Percentiles rank a stretch among this genome's conserved stretches.
Evolutionary conservation across 1,140 invertebrate genomes (phyloP).

Genomic region (Chlorops oryzae): DNA sequence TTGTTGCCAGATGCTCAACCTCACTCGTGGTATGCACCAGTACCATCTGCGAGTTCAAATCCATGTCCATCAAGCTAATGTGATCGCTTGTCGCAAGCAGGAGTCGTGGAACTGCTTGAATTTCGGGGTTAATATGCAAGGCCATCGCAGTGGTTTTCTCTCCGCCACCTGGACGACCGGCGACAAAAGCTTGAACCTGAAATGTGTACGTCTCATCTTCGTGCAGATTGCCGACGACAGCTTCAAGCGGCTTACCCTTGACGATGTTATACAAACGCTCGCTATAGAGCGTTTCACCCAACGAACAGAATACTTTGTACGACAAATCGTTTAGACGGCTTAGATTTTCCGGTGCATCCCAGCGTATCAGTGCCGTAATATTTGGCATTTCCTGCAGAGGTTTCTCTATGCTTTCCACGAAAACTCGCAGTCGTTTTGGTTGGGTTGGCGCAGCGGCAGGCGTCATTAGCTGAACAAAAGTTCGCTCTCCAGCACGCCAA

Average conservation of each 20-base stretch:
- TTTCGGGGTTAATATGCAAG: constrained; percentile 50
- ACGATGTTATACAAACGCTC: constrained; percentile 26
- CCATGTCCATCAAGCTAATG: constrained; percentile 67
- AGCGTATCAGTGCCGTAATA: constrained; percentile 59
- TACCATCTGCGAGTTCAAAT: constrained; percentile 51
- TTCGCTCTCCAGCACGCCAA: constrained; percentile 68
- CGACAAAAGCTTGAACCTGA: constrained; percentile 71
- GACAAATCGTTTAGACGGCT: constrained; percentile 41
- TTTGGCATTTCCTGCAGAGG: constrained; percentile 23
- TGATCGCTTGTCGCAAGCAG: constrained; percentile 66
- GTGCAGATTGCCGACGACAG: constrained; percentile 20
- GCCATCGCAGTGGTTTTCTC: constrained; percentile 50
- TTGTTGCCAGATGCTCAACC: constrained; percentile 58
- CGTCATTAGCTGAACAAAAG: constrained; percentile 55
- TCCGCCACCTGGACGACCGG: constrained; percentile 53
- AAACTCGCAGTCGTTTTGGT: constrained; percentile 63
- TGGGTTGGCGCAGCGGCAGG: constrained; percentile 66
- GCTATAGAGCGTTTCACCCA: constrained; percentile 21
- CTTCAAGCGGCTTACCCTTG: constrained; percentile 16
- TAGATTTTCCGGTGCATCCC: constrained; percentile 70
- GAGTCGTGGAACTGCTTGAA: constrained; percentile 70
- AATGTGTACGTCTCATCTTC: constrained; percentile 59
- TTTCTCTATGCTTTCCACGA: constrained; percentile 52
- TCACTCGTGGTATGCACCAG: constrained; percentile 42
- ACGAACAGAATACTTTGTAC: constrained; percentile 38